Evolutionary conservation across 37 sponge, comb jelly and placozoan species (phyloP), one percentile per base, ranked within the genome.

Genomic region (Ianthella basta): DNA sequence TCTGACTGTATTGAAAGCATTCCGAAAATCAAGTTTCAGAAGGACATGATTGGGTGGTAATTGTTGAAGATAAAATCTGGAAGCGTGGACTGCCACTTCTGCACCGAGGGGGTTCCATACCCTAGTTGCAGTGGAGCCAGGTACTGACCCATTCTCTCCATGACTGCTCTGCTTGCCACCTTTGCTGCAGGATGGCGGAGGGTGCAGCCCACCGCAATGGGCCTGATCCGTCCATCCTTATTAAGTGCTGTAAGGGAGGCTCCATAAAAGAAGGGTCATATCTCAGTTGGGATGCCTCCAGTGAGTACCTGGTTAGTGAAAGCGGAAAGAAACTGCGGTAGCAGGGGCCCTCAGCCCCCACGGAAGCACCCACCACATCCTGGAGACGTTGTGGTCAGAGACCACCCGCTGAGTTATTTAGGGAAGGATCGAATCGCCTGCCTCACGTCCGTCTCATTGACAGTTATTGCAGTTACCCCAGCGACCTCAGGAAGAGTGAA

Each of bases 361-460:
- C 50, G 6, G 50, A 44, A 10, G 50, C 14, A 4, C 64, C 29
- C 4, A 10, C 14, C 64, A 61, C 10, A 12, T 61, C 64, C 64
- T 61, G 64, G 64, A 61, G 64, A 61, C 10, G 64, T 61, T 61
- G 64, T 61, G 64, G 64, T 29, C 64, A 10, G 64, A 61, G 64
- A 4, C 64, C 64, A 61, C 64, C 64, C 10, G 64, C 64, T 61
- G 64, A 61, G 29, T 12, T 12, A n/a, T 61, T 61, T 61, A 61
- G 64, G 64, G 50, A 29, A 61, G 64, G 14, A 61, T 61, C 29
- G 64, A 6, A 61, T 61, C 29, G 64, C 29, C 64, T 61, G 64
- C 29, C 3, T 61, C 64, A 61, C 24, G 14, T 61, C 64, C 64
- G 4, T 10, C 4, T 61, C 64, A 29, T 61, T 61, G 10, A 27